Evolutionary conservation across 2,113 vertebrate species (phyloP).

Genomic region (Pipra filicauda): DNA sequence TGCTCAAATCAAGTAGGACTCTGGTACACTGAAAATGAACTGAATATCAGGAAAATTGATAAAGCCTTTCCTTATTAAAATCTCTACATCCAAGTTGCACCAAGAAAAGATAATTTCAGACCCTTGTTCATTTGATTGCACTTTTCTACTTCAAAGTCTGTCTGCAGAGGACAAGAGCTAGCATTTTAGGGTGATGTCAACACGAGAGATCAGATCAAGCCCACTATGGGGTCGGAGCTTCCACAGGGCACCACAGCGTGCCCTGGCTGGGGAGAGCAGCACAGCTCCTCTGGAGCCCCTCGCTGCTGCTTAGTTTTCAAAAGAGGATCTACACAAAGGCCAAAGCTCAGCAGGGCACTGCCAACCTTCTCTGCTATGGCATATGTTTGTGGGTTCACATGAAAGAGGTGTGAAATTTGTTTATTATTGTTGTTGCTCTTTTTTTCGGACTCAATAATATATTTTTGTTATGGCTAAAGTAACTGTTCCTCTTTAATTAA

Average conservation of each 20-base stretch:
- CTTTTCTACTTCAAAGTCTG: background rate
- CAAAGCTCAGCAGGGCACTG: background rate
- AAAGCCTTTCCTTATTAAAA: background rate
- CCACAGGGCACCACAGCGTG: too few relatives aligned
- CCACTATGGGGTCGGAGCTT: accelerated
- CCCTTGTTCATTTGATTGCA: background rate
- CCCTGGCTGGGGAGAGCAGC: too few relatives aligned
- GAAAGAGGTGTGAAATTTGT: background rate
- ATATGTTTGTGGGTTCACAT: accelerated
- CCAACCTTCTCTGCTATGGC: background rate
- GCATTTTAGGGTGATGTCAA: background rate
- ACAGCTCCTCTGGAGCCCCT: background rate
- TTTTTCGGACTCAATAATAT: background rate
- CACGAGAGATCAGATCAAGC: background rate
- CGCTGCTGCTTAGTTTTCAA: accelerated
- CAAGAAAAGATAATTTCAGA: background rate
- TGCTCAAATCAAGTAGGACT: background rate
- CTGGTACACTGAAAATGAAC: background rate
- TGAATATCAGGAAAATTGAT: background rate
- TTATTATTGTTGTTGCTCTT: background rate
- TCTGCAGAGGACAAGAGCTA: background rate
- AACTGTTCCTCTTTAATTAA: background rate
- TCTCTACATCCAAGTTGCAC: background rate
- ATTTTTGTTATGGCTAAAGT: background rate
- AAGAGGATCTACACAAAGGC: background rate